Evolutionary conservation across 2,797 vertebrate genomes (phyloP), one percentile per base, ranked within the genome.

Genomic region (Anguilla obscura): DNA sequence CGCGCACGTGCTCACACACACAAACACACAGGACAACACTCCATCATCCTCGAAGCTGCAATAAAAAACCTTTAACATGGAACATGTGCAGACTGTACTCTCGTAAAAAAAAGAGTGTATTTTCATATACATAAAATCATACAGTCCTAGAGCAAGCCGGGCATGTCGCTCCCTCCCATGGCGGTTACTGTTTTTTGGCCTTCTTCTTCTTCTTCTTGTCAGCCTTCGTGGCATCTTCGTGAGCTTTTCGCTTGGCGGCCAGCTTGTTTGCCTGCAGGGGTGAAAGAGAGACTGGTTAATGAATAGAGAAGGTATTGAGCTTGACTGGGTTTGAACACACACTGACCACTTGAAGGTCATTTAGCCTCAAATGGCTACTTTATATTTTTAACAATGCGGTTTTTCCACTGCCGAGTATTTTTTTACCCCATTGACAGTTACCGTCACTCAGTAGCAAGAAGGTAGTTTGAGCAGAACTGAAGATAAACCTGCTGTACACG

Each of bases 201-300:
- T 95, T 96, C 87, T 97, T 97, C 88, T 97, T 97, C 88, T 97
- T 97, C 94, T 98, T 98, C 87, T 95, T 97, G 92, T 97, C 95
- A 0, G 95, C 89, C 90, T 96, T 98, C 66, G 94, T 60, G 0
- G 96, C 94, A 0, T 96, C 96, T 0, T 99, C 98, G 0, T 98
- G 95, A 63, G 97, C 97, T 91, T 98, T 99, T 89, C 99, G 97
- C 94, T 99, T 99, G 0, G 97, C 96, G 0, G 97, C 93, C 0
- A 99, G 96, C 90, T 99, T 99, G 93, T 98, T 99, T 0, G 97
- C 98, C 99, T 99, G 93, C 52, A 21, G 88, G 88, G 76, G 33
- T 48, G 86, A 84, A 88, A 33, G 88, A 85, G n/a, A 60, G 89
- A 63, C 12, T 0, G 89, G 90, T 93, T 93, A 90, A 93, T 91